Evolutionary conservation across 2,888 invertebrate genomes (phyloP), one percentile per base, ranked within the genome.

Genomic region (Drosophila suboccidentalis): DNA sequence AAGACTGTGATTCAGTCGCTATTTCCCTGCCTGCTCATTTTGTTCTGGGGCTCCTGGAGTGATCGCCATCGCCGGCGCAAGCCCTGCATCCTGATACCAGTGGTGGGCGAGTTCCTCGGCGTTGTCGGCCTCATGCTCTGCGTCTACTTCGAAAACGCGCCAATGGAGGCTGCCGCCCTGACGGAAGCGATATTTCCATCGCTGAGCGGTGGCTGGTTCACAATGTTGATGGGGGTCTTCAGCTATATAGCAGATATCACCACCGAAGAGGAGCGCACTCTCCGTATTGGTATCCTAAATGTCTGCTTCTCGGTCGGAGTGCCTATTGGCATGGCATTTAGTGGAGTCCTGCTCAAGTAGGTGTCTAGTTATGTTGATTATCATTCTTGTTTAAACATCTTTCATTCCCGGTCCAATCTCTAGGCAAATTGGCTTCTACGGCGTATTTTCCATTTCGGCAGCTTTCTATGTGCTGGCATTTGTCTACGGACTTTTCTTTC

Each of bases 241-340:
- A 97, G 97, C 93, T 98, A 97, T 91, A 96, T 98, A 67, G 97
- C 96, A 2, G 97, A 98, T 90, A 96, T 97, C 15, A 97, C 97
- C 3, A 95, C 96, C 3, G 95, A 96, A 74, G 96, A 97, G 91
- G 96, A 96, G 82, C 95, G 97, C 81, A 98, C 98, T 22, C 93
- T 97, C 50, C 93, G 98, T 72, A 97, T 98, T 84, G 97, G 97
- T 29, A 95, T 98, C 57, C 96, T 97, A 75, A 98, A 98, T 93
- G 95, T 97, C 8, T 97, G 97, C 92, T 95, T 97, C 82, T 97
- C 97, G 1, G 93, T 98, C 50, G 97, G 98, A 26, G 96, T 97
- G 62, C 97, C 98, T 0, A 94, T 98, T 10, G 98, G 98, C n/a
- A 96, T 97, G 88, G 97, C 97, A 5, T 93, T 97, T 4, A 97